phyloP scores from a whole-genome alignment of 2,797 vertebrate genomes.

The Lithobates sylvaticus region DNA sequence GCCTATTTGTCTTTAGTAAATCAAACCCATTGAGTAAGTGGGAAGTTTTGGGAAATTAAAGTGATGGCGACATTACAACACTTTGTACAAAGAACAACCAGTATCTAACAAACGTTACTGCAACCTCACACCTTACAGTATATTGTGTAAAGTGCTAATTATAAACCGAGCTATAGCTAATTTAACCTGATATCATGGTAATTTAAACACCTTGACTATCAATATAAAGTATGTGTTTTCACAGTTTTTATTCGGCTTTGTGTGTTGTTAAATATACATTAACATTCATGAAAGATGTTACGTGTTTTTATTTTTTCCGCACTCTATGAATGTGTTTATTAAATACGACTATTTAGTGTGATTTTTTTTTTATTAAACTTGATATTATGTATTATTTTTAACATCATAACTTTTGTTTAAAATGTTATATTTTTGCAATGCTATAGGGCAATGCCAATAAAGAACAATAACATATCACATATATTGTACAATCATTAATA shows the following conservation, averaged over 20 bases:
- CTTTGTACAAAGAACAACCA: not conserved
- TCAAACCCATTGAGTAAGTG: too few relatives aligned
- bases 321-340: not conserved
- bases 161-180: not conserved
- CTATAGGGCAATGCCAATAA: not conserved
- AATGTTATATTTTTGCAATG: not conserved
- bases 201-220: not conserved
- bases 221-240: not conserved
- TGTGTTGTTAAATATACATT: not conserved
- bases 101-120: not conserved
- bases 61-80: too few relatives aligned
- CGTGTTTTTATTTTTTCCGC: not conserved
- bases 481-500: slow-evolving; percentile 41
- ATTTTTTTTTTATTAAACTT: not conserved
- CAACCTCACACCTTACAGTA: not conserved
- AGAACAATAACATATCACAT: slow-evolving; percentile 34
- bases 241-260: not conserved
- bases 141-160: not conserved
- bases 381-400: not conserved
- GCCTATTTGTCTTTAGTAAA: too few relatives aligned
- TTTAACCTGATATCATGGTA: not conserved
- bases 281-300: not conserved
- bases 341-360: not conserved
- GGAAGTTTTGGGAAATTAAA: not conserved
- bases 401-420: not conserved